Percentiles rank a stretch among this genome's conserved stretches.
Evolutionary conservation across 35 echinoderm and acorn worm genomes (phyloP).

Genomic region (Apostichopus californicus): DNA sequence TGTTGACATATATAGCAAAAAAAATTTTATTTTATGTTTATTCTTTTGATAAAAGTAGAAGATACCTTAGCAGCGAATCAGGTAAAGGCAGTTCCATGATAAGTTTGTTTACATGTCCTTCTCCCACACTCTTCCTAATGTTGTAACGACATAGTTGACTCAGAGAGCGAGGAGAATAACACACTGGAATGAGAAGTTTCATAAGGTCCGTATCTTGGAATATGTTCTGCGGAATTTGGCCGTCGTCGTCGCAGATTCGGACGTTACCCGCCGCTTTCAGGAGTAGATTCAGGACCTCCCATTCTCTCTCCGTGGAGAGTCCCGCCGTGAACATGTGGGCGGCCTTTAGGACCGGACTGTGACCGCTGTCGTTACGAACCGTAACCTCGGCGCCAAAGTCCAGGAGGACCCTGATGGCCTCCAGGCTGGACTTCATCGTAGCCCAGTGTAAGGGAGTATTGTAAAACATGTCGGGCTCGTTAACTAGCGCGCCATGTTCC

Average conservation of each 20-base stretch:
- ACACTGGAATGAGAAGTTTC: conserved; percentile 60
- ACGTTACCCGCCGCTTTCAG: conserved; percentile 72
- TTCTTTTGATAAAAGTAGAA: conserved; percentile 70
- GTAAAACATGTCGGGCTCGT: conserved; percentile 76
- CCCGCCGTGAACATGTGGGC: conserved; percentile 69
- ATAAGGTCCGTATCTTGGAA: conserved; percentile 66
- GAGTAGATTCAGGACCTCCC: conserved; percentile 64
- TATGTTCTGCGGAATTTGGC: conserved; percentile 60
- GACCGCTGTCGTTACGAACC: conserved; percentile 50
- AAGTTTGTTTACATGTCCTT: conserved; percentile 46
- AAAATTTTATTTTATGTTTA: background rate
- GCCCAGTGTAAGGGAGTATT: conserved; percentile 94
- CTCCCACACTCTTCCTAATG: conserved; percentile 66
- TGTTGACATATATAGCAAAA: no score
- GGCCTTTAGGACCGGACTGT: conserved; percentile 62
- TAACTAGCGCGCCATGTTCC: conserved; percentile 64
- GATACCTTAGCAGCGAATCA: conserved; percentile 64
- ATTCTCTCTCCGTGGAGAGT: conserved; percentile 60
- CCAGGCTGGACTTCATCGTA: conserved; percentile 74
- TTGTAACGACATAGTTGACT: conserved; percentile 85
- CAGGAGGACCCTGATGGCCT: conserved; percentile 75
- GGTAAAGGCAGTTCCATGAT: conserved; percentile 82
- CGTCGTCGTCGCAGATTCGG: conserved; percentile 62
- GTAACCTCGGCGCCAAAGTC: conserved; percentile 84
- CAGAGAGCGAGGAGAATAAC: conserved; percentile 52